Conservation (phyloP, 1,140 invertebrate genomes). For the Lethocerus indicus region DNA sequence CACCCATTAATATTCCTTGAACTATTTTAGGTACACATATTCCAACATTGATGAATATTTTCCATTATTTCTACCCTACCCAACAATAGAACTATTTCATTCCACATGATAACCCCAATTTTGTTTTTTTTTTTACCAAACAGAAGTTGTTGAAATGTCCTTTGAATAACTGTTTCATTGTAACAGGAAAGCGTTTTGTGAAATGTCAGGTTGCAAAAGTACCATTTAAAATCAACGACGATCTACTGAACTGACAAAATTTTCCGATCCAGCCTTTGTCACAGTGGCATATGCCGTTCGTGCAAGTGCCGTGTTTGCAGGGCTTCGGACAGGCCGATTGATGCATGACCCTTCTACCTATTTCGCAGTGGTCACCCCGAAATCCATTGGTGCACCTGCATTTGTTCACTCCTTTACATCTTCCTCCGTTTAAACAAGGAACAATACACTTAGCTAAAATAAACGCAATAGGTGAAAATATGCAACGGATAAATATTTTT, state of each 20-base stretch:
- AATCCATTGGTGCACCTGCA: conserved; percentile 63
- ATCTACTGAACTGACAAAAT: conserved; percentile 44
- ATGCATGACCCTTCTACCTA: conserved; percentile 43
- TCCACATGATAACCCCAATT: too few species aligned
- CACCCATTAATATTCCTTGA: too few species aligned
- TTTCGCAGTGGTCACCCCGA: conserved; percentile 71
- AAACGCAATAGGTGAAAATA: conserved; percentile 6
- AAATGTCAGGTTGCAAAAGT: too few species aligned
- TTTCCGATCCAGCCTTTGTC: conserved; percentile 53
- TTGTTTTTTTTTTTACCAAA: too few species aligned
- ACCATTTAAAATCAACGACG: too few species aligned
- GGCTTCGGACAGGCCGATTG: conserved; percentile 46
- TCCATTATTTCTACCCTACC: too few species aligned
- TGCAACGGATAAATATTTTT: neutral
- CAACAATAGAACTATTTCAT: too few species aligned
- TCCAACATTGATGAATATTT: too few species aligned
- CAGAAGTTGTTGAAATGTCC: too few species aligned
- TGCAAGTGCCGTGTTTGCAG: conserved; percentile 55
- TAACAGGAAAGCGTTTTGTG: too few species aligned
- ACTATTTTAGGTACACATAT: too few species aligned
- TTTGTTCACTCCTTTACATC: conserved; percentile 68
- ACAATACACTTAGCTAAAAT: conserved; percentile 70
- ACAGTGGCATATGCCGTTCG: conserved; percentile 49
- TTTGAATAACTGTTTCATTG: too few species aligned
- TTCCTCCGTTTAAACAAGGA: conserved; percentile 69